A percentile compares a stretch with the other conserved stretches of the same genome.
phyloP scores from a whole-genome alignment of 2,888 invertebrate genomes.

The Hypomecis atomaria region DNA sequence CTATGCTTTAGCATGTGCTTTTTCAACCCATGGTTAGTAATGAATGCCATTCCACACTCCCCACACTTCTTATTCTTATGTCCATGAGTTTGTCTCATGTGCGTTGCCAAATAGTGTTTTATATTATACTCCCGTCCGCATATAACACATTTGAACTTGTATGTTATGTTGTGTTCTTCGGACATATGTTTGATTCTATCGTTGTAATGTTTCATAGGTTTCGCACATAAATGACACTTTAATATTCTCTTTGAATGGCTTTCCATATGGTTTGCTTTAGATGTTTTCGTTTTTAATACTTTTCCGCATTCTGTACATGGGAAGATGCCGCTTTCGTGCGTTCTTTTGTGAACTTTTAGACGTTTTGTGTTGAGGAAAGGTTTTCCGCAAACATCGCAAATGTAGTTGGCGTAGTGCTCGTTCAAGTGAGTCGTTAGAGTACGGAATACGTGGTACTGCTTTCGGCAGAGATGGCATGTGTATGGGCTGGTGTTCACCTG shows the following conservation, averaged over 20 bases:
- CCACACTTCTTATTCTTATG: conserved; percentile 67
- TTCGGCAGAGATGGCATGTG: conserved; percentile 66
- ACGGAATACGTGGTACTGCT: conserved; percentile 72
- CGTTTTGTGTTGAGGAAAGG: conserved; percentile 78
- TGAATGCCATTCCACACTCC: conserved; percentile 76
- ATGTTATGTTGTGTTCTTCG: conserved; percentile 68
- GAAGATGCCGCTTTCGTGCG: conserved; percentile 73
- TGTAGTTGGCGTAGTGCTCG: conserved; percentile 78
- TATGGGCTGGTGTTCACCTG: conserved; percentile 64
- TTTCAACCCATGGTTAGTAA: conserved; percentile 75
- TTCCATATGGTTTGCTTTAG: conserved; percentile 71
- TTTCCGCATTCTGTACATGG: conserved; percentile 70
- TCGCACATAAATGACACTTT: conserved; percentile 71
- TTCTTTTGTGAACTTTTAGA: conserved; percentile 77
- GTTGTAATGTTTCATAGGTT: conserved; percentile 77
- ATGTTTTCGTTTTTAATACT: conserved; percentile 67
- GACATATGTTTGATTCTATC: conserved; percentile 78
- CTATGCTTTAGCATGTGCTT: conserved; percentile 77
- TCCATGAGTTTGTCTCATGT: conserved; percentile 74
- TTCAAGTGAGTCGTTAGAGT: conserved; percentile 76
- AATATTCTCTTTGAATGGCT: conserved; percentile 69
- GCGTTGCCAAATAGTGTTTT: conserved; percentile 75
- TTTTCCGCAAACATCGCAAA: conserved; percentile 80
- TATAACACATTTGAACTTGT: conserved; percentile 69
- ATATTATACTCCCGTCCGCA: conserved; percentile 70